These are phyloP conservation scores for Acleris sparsana DNA, from an alignment of 2,888 invertebrate species.

Conservation along the genomic window DNA sequence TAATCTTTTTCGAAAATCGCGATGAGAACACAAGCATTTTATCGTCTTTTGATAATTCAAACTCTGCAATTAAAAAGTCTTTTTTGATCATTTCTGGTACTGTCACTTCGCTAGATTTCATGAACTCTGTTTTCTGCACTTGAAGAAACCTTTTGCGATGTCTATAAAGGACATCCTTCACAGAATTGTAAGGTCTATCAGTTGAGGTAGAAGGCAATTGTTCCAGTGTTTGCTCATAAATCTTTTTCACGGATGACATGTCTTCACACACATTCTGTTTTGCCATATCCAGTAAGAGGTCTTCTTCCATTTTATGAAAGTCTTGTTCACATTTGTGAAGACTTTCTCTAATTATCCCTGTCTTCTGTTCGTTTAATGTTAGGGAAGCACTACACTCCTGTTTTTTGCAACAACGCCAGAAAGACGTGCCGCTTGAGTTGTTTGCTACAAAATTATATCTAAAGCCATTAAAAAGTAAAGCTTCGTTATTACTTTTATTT, in stretches of 20 bases:
- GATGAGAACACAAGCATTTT: conserved; percentile 33
- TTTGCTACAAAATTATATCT: too few species aligned
- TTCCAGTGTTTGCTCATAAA: conserved; percentile 29
- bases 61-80: too few species aligned
- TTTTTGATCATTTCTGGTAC: too few species aligned
- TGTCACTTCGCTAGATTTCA: too few species aligned
- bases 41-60: conserved; percentile 34
- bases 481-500: too few species aligned
- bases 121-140: too few species aligned
- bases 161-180: conserved; percentile 31
- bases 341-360: neutral
- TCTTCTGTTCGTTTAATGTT: too few species aligned
- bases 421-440: too few species aligned
- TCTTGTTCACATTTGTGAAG: conserved; percentile 34
- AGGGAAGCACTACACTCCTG: too few species aligned
- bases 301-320: conserved; percentile 34
- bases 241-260: conserved; percentile 32
- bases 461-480: too few species aligned
- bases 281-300: conserved; percentile 31
- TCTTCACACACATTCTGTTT: conserved; percentile 31
- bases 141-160: neutral
- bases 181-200: conserved; percentile 35
- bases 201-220: conserved; percentile 29
- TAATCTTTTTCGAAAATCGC: conserved; percentile 32
- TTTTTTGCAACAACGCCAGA: too few species aligned